These are phyloP conservation scores for Copidosoma floridanum DNA, from an alignment of 1,140 invertebrate genomes.

Conservation along the genomic window DNA sequence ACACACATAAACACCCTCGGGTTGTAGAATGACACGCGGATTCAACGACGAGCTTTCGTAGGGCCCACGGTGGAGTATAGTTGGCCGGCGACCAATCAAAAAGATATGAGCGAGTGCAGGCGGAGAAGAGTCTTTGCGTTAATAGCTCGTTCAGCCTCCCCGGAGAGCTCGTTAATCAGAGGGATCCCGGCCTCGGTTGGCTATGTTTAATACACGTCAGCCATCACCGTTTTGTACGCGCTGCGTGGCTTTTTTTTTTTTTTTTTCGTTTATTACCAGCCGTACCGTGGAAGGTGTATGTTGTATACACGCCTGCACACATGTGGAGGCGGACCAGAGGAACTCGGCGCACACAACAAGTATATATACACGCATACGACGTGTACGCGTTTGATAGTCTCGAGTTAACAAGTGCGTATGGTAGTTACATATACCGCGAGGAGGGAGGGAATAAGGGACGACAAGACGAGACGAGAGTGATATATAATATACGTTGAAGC, in stretches of 20 bases:
- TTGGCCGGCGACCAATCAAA: constrained; percentile 33
- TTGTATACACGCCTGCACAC: neutral
- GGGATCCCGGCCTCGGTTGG: constrained; percentile 23
- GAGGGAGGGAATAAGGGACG: too few species aligned
- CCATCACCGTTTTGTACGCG: constrained; percentile 25
- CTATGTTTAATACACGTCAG: constrained; percentile 31
- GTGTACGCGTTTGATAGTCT: too few species aligned
- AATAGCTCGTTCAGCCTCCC: constrained; percentile 35
- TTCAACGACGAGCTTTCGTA: too few species aligned
- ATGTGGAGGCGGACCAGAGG: too few species aligned
- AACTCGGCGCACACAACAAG: too few species aligned
- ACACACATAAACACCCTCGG: too few species aligned
- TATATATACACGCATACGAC: too few species aligned
- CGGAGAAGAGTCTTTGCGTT: constrained; percentile 28
- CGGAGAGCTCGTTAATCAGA: constrained; percentile 30
- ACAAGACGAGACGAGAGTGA: neutral
- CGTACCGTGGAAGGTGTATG: neutral
- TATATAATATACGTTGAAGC: too few species aligned
- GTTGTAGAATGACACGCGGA: too few species aligned
- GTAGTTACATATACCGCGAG: too few species aligned
- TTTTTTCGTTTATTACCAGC: constrained; percentile 6
- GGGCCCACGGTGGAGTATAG: too few species aligned
- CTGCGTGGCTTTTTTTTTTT: neutral
- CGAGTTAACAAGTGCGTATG: constrained; percentile 7
- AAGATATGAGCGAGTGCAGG: constrained; percentile 34